Evolutionary conservation across 2,888 invertebrate species (phyloP).

Genomic region (Heteropelma amictum): DNA sequence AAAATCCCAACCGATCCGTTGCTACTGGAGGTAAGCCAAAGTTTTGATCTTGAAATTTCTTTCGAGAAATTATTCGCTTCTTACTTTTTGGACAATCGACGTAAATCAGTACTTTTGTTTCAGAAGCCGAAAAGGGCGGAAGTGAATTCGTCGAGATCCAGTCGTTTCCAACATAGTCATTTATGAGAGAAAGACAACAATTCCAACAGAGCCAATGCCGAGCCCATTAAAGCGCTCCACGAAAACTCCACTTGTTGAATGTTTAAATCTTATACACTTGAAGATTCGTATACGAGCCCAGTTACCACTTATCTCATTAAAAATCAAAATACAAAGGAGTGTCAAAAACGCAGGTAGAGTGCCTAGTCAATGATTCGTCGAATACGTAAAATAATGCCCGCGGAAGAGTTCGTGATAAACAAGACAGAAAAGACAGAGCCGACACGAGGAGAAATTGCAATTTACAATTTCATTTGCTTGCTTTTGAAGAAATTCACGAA

Average conservation of each 20-base stretch:
- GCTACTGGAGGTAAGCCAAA: constrained; percentile 10
- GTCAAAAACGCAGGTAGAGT: constrained; percentile 58
- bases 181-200: not conserved
- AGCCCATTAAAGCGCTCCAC: not conserved
- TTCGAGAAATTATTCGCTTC: not conserved
- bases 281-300: constrained; percentile 17
- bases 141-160: not conserved
- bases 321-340: constrained; percentile 46
- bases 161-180: not conserved
- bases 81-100: not conserved
- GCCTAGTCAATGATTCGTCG: constrained; percentile 63
- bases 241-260: constrained; percentile 48
- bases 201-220: not conserved
- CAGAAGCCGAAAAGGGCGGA: not conserved
- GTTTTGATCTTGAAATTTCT: not conserved
- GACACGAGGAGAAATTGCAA: not conserved
- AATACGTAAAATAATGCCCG: constrained; percentile 48
- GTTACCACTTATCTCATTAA: constrained; percentile 44
- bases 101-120: not conserved
- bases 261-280: constrained; percentile 25
- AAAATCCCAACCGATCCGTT: not conserved
- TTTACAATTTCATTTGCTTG: constrained; percentile 14
- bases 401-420: constrained; percentile 13
- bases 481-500: not conserved
- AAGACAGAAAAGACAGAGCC: not conserved